Conservation (phyloP, 2,888 invertebrate species). For the Azorinus chamasolen region DNA sequence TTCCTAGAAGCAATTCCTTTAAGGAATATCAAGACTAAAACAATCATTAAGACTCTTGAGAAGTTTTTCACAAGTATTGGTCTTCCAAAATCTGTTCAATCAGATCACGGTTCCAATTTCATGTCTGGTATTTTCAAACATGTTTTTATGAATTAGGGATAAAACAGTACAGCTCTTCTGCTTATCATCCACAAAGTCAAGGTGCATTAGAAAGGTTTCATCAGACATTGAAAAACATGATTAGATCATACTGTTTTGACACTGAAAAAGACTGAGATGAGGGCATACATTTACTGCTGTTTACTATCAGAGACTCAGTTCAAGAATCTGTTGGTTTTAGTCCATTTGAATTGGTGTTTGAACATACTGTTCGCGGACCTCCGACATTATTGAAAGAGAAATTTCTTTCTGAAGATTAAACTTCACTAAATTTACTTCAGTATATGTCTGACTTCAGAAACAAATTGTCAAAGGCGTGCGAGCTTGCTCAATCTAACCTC, state of each 20-base stretch:
- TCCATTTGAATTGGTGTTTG: slow-evolving; percentile 23
- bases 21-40: no score
- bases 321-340: slow-evolving; percentile 48
- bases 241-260: no score
- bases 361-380: no score
- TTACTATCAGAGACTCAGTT: slow-evolving; percentile 49
- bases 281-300: slow-evolving; percentile 35
- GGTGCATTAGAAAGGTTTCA: no score
- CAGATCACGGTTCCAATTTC: slow-evolving; percentile 58
- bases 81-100: slow-evolving; percentile 51
- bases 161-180: no score
- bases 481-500: slow-evolving; percentile 51
- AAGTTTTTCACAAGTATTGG: slow-evolving; percentile 61
- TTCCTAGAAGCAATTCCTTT: no score
- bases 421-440: slow-evolving; percentile 25
- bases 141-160: slow-evolving; percentile 45
- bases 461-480: slow-evolving; percentile 25
- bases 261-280: no score
- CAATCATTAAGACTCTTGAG: slow-evolving; percentile 43
- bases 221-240: no score
- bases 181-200: no score
- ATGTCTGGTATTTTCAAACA: slow-evolving; percentile 59
- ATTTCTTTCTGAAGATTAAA: no score
- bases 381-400: no score
- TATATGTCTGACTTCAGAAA: no score